phyloP scores from a whole-genome alignment of 2,888 invertebrate species.

The Morpho helenor region DNA sequence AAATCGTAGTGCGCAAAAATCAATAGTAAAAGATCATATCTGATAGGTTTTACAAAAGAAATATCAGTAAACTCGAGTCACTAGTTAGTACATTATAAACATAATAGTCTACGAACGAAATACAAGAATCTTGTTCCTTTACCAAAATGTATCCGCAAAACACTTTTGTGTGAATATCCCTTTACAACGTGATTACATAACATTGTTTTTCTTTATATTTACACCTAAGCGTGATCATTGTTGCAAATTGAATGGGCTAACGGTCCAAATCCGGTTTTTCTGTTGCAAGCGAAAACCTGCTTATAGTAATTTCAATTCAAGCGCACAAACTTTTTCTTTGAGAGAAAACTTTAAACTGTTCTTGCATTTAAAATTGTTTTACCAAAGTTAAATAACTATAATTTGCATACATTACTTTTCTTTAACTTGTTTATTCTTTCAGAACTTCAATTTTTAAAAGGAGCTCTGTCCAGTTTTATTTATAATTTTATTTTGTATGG shows the following conservation, averaged over 20 bases:
- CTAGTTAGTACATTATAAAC: too few relatives aligned
- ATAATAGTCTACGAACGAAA: too few relatives aligned
- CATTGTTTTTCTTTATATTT: constrained; percentile 31
- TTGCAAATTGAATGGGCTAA: constrained; percentile 33
- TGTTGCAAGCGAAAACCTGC: constrained; percentile 22
- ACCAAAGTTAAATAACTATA: constrained; percentile 9
- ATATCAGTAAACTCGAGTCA: too few relatives aligned
- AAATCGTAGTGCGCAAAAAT: too few relatives aligned
- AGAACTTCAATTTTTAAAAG: too few relatives aligned
- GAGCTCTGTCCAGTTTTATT: too few relatives aligned
- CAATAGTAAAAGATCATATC: too few relatives aligned
- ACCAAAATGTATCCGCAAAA: too few relatives aligned
- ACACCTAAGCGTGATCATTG: constrained; percentile 30
- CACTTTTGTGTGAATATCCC: constrained; percentile 9
- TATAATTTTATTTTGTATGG: too few relatives aligned
- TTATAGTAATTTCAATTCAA: constrained; percentile 16
- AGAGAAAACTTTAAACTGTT: constrained; percentile 10
- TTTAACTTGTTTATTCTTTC: too few relatives aligned
- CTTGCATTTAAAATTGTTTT: constrained; percentile 11
- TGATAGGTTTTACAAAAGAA: too few relatives aligned
- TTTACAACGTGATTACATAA: constrained; percentile 25
- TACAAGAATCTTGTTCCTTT: too few relatives aligned
- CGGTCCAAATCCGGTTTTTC: constrained; percentile 33
- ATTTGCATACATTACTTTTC: constrained; percentile 12
- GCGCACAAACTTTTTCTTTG: constrained; percentile 15